Conservation (phyloP, 2,113 vertebrate species). For the Otocyon megalotis region DNA sequence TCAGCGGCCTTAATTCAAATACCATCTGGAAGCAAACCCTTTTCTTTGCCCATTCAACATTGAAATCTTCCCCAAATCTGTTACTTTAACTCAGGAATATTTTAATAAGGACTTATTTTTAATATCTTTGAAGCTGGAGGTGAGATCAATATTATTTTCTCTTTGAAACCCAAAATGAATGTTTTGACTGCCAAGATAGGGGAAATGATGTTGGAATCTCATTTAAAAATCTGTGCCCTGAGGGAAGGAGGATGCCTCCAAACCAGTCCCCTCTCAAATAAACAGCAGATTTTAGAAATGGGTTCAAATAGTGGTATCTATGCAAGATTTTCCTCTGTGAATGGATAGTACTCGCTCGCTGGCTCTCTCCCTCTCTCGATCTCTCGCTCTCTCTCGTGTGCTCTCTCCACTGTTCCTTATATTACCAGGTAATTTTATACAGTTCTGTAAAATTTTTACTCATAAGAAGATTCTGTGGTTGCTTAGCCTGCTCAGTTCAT, state of each 20-base stretch:
- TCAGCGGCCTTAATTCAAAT: slow-evolving; percentile 87
- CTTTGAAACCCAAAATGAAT: slow-evolving; percentile 73
- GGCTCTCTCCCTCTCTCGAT: too few relatives aligned
- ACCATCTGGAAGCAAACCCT: slow-evolving; percentile 88
- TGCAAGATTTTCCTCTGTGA: slow-evolving; percentile 8
- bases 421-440: slow-evolving; percentile 66
- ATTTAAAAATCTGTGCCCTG: slow-evolving; percentile 65
- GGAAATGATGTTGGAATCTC: slow-evolving; percentile 64
- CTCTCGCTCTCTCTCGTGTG: too few relatives aligned
- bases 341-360: background rate
- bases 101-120: slow-evolving; percentile 75
- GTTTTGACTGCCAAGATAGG: slow-evolving; percentile 48
- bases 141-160: slow-evolving; percentile 49
- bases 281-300: slow-evolving; percentile 39
- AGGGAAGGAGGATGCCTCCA: slow-evolving; percentile 38
- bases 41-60: slow-evolving; percentile 77
- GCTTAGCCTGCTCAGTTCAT: background rate
- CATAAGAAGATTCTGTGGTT: slow-evolving; percentile 51
- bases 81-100: slow-evolving; percentile 77
- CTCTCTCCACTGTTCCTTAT: background rate
- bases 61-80: slow-evolving; percentile 82
- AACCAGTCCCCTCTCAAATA: slow-evolving; percentile 13
- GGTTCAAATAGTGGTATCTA: slow-evolving; percentile 7
- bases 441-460: slow-evolving; percentile 52
- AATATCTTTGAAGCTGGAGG: slow-evolving; percentile 52